Percentiles rank a stretch among this genome's conserved stretches.
Conservation (phyloP, 2,113 vertebrate genomes). For the Ciconia stormi region DNA sequence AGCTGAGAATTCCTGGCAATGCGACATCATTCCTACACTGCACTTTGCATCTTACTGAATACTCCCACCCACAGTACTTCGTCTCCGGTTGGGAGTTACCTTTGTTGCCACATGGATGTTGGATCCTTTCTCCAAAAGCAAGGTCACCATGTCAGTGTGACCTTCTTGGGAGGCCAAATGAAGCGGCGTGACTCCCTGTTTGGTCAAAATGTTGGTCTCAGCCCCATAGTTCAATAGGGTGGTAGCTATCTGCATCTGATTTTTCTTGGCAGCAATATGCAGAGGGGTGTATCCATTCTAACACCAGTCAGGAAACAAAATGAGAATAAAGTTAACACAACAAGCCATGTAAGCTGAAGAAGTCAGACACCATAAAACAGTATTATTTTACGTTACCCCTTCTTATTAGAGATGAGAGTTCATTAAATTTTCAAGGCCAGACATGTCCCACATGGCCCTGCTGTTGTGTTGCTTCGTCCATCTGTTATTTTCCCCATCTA, state of each 20-base stretch:
- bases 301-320: neutral
- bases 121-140: constrained; percentile 88
- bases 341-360: neutral
- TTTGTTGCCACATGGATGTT: constrained; percentile 88
- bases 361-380: neutral
- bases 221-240: constrained; percentile 89
- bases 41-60: neutral
- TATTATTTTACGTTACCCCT: neutral
- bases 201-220: constrained; percentile 90
- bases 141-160: constrained; percentile 86
- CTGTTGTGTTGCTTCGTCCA: neutral
- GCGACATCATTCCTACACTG: neutral
- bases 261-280: constrained; percentile 95
- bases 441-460: neutral
- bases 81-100: constrained; percentile 68
- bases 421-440: neutral
- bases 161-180: constrained; percentile 95
- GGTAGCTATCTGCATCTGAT: constrained; percentile 94
- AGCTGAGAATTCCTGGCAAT: neutral
- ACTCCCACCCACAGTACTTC: neutral
- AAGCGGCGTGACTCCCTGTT: constrained; percentile 92
- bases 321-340: neutral
- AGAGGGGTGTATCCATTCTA: constrained; percentile 97
- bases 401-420: neutral
- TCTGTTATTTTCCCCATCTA: neutral